These are phyloP conservation scores for Priocnemis perturbator DNA, from an alignment of 2,888 invertebrate species.

Conservation along the genomic window DNA sequence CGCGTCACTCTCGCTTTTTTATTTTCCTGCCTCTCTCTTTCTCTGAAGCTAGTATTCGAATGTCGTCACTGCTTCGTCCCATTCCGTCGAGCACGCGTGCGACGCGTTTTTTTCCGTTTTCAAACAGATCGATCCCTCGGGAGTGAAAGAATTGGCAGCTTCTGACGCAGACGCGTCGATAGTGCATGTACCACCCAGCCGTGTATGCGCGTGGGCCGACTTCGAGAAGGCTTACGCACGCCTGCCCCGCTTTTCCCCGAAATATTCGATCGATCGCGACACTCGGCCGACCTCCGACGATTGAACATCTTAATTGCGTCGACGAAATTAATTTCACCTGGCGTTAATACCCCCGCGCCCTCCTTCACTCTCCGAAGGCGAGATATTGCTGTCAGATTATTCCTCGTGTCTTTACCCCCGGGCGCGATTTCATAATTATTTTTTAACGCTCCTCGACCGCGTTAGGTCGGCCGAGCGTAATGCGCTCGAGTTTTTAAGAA, in stretches of 20 bases:
- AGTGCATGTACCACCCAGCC: too few relatives aligned
- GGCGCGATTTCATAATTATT: slow-evolving; percentile 51
- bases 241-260: slow-evolving; percentile 35
- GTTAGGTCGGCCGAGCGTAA: slow-evolving; percentile 28
- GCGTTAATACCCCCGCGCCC: slow-evolving; percentile 12
- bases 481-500: slow-evolving; percentile 14
- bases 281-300: slow-evolving; percentile 28
- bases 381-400: slow-evolving; percentile 54
- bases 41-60: neutral
- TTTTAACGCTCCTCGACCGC: slow-evolving; percentile 29
- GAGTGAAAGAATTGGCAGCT: too few relatives aligned
- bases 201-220: too few relatives aligned
- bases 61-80: neutral
- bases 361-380: slow-evolving; percentile 8
- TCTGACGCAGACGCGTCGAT: too few relatives aligned
- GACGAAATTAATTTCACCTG: slow-evolving; percentile 52
- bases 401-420: slow-evolving; percentile 30
- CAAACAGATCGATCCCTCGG: too few relatives aligned
- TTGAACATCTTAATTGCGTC: slow-evolving; percentile 55
- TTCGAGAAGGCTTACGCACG: neutral
- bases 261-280: slow-evolving; percentile 32
- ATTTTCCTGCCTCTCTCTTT: neutral
- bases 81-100: too few relatives aligned
- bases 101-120: neutral
- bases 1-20: neutral